phyloP scores from a whole-genome alignment of 2,113 vertebrate genomes.

The Campylomormyrus tamandua region DNA sequence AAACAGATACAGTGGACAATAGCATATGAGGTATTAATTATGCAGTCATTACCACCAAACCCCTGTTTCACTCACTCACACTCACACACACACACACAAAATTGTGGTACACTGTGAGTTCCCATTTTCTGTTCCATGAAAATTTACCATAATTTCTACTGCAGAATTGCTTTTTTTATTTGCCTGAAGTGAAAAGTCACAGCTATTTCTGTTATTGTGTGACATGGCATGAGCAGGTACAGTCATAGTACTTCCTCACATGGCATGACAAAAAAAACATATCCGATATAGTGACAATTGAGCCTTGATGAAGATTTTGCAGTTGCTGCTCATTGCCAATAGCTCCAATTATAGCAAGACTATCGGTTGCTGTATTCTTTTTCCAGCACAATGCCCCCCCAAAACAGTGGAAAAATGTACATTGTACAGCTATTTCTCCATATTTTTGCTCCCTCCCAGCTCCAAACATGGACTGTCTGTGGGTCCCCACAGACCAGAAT shows the following conservation, averaged over 20 bases:
- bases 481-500: neutral
- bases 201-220: neutral
- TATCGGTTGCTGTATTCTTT: neutral
- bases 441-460: neutral
- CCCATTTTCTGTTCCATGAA: neutral
- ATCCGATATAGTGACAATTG: neutral
- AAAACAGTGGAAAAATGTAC: neutral
- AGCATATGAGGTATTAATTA: neutral
- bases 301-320: neutral
- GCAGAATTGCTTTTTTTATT: neutral
- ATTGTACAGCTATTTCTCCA: neutral
- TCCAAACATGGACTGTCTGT: neutral
- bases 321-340: neutral
- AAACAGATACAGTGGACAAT: neutral
- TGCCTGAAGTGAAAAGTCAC: neutral
- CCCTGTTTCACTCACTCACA: neutral
- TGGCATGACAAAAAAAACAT: neutral
- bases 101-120: neutral
- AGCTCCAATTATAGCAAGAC: neutral
- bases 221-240: neutral
- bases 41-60: neutral
- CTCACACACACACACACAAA: neutral
- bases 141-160: neutral
- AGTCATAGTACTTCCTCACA: neutral
- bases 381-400: neutral